Base-by-base conservation (phyloP, 2,888 invertebrate genomes). In the Sycophila texana region DNA sequence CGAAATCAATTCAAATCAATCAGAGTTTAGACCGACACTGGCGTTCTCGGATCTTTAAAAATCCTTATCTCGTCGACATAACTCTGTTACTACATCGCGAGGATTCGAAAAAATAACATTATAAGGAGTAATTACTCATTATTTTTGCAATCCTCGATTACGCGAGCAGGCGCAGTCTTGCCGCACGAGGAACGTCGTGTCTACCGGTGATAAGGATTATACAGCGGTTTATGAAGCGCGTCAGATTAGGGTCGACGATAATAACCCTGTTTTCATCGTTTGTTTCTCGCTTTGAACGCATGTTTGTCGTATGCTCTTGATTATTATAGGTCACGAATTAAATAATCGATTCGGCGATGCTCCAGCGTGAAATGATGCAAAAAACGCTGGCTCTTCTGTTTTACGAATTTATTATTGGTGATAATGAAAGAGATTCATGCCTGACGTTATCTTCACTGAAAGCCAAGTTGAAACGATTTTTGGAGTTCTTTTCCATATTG, bases 1-100 rank as follows among this genome's bases (percentile, higher is more conserved):
- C 18, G 60, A 72, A 72, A 72, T 72, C 72, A 72, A 72, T 72
- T 61, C 49, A 30, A 73, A 63, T 73, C 73, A 63, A 73, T 73
- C 18, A 63, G 20, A 16, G 14, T 53, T 51, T 51, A n/a, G 5
- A 53, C 13, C 10, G 51, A 13, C 20, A 22, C n/a, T 4, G 13
- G 30, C 30, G 18, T 26, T 26, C 26, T 26, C 26, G 26, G 2
- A 7, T 18, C 30, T n/a, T n/a, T 2, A 39, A 51, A 53, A 63
- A 20, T 18, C 16, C 16, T 72, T 73, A 39, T 63, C 55, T 20
- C 18, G 26, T n/a, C 49, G 22, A 16, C 49, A 20, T 72, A 61
- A 61, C 51, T 18, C 18, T 18, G 4, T 61, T 61, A 61, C 51
- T 49, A 60, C 49, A 30, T 57, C 16, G 47, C 47, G n/a, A 60